A percentile compares a stretch with the other conserved stretches of the same genome.
Conservation (phyloP, 2,888 invertebrate genomes). For the Seira ritae region DNA sequence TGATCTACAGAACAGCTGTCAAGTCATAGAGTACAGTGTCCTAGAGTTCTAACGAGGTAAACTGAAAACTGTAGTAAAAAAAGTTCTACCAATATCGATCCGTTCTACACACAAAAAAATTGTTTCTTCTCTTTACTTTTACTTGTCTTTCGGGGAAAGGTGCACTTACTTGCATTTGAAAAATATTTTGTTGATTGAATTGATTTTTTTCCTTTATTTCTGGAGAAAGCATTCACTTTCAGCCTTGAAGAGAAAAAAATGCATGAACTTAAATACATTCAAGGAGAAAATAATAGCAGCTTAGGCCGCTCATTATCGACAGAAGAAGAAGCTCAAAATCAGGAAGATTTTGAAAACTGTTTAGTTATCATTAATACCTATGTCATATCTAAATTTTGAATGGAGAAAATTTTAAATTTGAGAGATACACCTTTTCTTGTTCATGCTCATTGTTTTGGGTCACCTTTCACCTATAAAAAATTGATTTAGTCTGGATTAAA, state of each 20-base stretch:
- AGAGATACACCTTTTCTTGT: no score
- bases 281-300: slow-evolving; percentile 1
- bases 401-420: no score
- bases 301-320: neutral
- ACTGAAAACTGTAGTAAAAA: slow-evolving; percentile 27
- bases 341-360: slow-evolving; percentile 24
- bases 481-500: no score
- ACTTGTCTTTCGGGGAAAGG: neutral
- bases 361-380: slow-evolving; percentile 31
- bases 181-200: neutral
- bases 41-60: slow-evolving; percentile 34
- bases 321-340: slow-evolving; percentile 8
- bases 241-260: slow-evolving; percentile 17
- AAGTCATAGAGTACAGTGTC: slow-evolving; percentile 28
- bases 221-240: neutral
- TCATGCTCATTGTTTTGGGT: no score
- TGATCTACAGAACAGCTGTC: neutral
- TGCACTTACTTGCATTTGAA: neutral
- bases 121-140: slow-evolving; percentile 18
- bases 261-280: slow-evolving; percentile 20
- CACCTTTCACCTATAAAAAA: no score
- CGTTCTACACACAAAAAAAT: slow-evolving; percentile 55
- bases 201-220: slow-evolving; percentile 17
- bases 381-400: neutral
- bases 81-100: slow-evolving; percentile 38